A percentile compares a stretch with the other conserved stretches of the same genome.
These are phyloP conservation scores for Phyllotis vaccarum DNA, from an alignment of 2,797 vertebrate species.

Conservation along the genomic window DNA sequence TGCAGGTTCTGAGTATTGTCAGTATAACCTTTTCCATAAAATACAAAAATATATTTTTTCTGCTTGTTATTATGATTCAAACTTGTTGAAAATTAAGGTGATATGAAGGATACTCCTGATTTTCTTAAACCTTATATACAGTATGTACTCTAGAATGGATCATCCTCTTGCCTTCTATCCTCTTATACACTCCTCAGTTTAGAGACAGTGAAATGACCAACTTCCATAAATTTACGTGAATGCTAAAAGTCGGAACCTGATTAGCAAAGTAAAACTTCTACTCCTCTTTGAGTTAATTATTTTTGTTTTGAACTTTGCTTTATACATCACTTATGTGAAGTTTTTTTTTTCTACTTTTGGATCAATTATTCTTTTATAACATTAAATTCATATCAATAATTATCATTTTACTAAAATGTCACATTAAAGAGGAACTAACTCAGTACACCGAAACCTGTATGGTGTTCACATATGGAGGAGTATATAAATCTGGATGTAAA, in stretches of 20 bases:
- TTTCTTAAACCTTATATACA: not conserved
- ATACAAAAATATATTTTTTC: not conserved
- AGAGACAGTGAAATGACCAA: not conserved
- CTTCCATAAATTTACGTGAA: not conserved
- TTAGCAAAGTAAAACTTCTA: not conserved
- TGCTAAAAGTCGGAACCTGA: not conserved
- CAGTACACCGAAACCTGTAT: not conserved
- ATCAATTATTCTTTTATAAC: not conserved
- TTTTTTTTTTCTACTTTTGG: not conserved
- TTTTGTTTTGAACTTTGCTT: not conserved
- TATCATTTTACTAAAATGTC: not conserved
- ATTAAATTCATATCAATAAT: not conserved
- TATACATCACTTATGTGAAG: not conserved
- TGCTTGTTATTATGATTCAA: not conserved
- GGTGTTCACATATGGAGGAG: not conserved
- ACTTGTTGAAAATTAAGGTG: not conserved
- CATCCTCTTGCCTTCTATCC: not conserved
- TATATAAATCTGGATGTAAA: too few species aligned
- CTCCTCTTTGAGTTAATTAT: not conserved
- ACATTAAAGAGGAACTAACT: not conserved
- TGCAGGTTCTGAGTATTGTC: not conserved
- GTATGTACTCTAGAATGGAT: not conserved
- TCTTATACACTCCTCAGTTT: not conserved
- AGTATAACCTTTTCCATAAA: conserved; percentile 4
- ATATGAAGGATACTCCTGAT: not conserved